phyloP scores from a whole-genome alignment of 2,888 invertebrate genomes.

The Bruchidius siliquastri region DNA sequence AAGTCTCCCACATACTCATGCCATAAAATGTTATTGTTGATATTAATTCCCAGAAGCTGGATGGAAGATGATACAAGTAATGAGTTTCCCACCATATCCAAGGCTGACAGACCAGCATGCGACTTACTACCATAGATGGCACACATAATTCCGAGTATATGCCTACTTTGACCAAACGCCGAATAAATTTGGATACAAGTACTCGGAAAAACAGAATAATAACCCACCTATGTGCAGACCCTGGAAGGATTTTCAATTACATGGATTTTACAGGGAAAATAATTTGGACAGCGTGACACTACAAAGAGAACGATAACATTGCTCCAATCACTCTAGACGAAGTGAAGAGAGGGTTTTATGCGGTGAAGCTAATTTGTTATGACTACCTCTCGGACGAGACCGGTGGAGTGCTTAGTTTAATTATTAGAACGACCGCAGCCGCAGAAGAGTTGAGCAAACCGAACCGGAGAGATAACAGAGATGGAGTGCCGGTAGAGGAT shows the following conservation, averaged over 20 bases:
- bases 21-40: no score
- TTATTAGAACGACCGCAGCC: not conserved
- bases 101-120: no score
- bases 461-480: not conserved
- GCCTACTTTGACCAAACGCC: no score
- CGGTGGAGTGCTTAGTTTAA: not conserved
- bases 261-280: not conserved
- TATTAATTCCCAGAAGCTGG: no score
- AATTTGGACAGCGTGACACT: not conserved
- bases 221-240: no score
- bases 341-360: not conserved
- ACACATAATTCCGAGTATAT: no score
- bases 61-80: no score
- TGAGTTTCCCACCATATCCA: no score
- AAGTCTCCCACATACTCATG: no score
- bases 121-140: no score
- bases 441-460: not conserved
- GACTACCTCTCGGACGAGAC: not conserved
- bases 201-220: no score
- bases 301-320: not conserved
- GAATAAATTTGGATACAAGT: no score
- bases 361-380: not conserved
- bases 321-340: not conserved
- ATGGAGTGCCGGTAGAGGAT: not conserved
- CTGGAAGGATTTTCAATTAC: not conserved